Base-by-base conservation (phyloP, 1,140 invertebrate genomes). In the Drosophila dunni region DNA sequence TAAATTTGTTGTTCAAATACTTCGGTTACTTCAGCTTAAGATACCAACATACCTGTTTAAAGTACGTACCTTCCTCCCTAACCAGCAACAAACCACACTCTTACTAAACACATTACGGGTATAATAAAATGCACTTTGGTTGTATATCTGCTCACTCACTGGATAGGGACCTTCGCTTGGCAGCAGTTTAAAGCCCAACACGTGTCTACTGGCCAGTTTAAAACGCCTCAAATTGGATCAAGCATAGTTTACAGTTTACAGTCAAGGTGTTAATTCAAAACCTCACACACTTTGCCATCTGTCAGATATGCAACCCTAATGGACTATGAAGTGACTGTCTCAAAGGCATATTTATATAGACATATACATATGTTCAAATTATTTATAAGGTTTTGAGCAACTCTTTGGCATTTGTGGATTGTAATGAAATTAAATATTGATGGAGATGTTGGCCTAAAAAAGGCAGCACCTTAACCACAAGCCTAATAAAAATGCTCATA, bases 351-450 rank as follows among this genome's bases (percentile, higher is more conserved):
- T 75, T 70, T 53, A 71, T 71, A 75, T 54, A 56, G 56, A 70
- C 46, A 64, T 42, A 83, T 76, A 68, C 66, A 29, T n/a, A n/a
- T n/a, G n/a, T 69, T 81, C 36, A 68, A 86, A 88, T 88, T 83
- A 89, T 88, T 83, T 83, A 88, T 80, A 65, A 71, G 29, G 36
- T 64, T 29, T 60, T 17, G 57, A 34, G 50, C 62, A 64, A 63
- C 61, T 48, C 77, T 78, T 85, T 73, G 69, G 79, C 53, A 71
- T 79, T 76, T 79, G 67, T 77, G 76, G 79, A 75, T 78, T 89
- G 84, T 86, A 86, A 86, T 86, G 76, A 88, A 86, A 86, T 86
- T 86, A 89, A 86, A 89, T 86, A 86, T 86, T 89, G 76, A 86
- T 83, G 79, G 44, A 75, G 62, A 40, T 64, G 48, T 24, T 50